Conservation (phyloP, 2,888 invertebrate species). For the Tipula vernalis region DNA sequence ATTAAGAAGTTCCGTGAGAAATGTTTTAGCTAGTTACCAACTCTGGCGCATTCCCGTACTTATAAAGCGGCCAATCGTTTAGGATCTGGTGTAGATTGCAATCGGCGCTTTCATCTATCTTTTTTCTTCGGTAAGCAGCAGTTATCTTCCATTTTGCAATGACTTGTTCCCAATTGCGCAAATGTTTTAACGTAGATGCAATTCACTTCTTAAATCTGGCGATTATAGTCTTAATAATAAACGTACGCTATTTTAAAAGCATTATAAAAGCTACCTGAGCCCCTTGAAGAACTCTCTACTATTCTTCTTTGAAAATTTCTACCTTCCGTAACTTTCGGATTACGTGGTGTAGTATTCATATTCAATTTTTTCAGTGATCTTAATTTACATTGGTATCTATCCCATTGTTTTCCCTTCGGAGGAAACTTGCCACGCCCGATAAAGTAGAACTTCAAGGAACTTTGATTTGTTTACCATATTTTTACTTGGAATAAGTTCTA, state of each 20-base stretch:
- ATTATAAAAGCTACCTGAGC: too few relatives aligned
- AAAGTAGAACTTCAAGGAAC: neutral
- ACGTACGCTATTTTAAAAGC: too few relatives aligned
- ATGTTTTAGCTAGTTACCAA: too few relatives aligned
- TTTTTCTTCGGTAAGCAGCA: neutral
- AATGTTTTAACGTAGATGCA: neutral
- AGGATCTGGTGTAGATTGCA: neutral
- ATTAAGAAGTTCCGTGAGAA: too few relatives aligned
- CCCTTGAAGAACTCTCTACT: neutral
- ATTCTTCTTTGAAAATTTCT: neutral
- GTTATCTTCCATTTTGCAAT: neutral
- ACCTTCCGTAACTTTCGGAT: neutral
- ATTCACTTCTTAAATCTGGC: slow-evolving; percentile 8
- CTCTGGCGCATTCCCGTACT: neutral
- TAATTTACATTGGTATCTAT: neutral
- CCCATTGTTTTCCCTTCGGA: neutral
- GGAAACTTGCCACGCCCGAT: neutral
- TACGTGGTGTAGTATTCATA: neutral
- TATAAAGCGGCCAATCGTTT: neutral
- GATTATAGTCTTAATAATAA: neutral
- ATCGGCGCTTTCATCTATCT: neutral
- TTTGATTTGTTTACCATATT: neutral
- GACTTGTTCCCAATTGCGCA: neutral
- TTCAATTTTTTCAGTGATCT: neutral
- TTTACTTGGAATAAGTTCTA: neutral